phyloP scores from a whole-genome alignment of 2,113 vertebrate species.

The Ctenomys sociabilis region DNA sequence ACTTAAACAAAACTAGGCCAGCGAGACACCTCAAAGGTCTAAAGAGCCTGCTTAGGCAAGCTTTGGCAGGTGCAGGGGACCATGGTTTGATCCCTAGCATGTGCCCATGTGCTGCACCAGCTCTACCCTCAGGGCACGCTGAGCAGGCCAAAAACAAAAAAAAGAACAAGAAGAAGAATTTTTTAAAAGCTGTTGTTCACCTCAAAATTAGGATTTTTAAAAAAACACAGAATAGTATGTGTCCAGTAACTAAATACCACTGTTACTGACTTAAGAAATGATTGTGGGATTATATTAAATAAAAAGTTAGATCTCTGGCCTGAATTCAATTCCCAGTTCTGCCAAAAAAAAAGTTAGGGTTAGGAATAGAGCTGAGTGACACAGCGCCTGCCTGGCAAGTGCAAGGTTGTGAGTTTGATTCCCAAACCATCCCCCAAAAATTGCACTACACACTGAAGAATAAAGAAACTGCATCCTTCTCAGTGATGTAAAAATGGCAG shows the following conservation, averaged over 20 bases:
- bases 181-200: background rate
- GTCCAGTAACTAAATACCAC: background rate
- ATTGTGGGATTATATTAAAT: background rate
- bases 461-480: background rate
- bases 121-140: no score
- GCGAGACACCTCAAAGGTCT: no score
- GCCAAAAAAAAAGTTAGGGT: background rate
- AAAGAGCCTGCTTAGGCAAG: no score
- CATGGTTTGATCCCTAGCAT: no score
- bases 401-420: no score
- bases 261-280: background rate
- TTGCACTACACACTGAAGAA: background rate
- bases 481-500: background rate
- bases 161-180: background rate
- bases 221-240: background rate
- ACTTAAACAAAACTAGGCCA: no score
- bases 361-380: no score
- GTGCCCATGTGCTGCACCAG: no score
- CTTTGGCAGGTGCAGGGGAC: no score
- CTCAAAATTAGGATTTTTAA: conserved; percentile 27
- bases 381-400: no score
- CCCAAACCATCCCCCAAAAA: background rate
- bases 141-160: no score
- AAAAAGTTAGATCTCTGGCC: conserved; percentile 1
- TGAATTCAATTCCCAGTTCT: no score